Percentiles rank a stretch among this genome's conserved stretches.
Evolutionary conservation across 2,113 vertebrate genomes (phyloP).

Genomic region (Macquaria ambigua): DNA sequence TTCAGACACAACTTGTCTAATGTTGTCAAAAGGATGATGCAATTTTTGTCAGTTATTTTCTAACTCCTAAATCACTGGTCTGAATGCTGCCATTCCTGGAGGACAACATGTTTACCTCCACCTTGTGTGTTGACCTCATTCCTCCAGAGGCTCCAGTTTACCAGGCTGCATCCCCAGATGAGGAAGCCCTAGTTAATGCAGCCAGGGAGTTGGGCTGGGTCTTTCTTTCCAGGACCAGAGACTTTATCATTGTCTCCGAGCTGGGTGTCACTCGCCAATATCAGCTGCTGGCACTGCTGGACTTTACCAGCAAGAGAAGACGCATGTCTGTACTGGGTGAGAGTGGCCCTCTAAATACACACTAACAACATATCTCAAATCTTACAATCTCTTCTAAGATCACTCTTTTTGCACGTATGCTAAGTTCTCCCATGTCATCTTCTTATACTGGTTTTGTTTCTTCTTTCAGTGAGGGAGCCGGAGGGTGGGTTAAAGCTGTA

Average conservation of each 20-base stretch:
- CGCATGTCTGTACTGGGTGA: slow-evolving; percentile 96
- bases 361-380: not conserved
- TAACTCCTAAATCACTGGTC: not conserved
- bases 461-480: slow-evolving; percentile 88
- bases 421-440: not conserved
- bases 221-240: slow-evolving; percentile 90
- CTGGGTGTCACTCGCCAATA: slow-evolving; percentile 87
- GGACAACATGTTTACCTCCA: slow-evolving; percentile 17
- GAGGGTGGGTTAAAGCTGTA: slow-evolving; percentile 91
- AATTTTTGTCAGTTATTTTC: not conserved
- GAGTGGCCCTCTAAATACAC: slow-evolving; percentile 35
- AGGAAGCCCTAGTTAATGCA: slow-evolving; percentile 90
- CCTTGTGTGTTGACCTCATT: not conserved
- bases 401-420: not conserved
- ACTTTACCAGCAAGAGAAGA: slow-evolving; percentile 93
- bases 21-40: not conserved
- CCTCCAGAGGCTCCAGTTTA: slow-evolving; percentile 87
- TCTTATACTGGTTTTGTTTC: slow-evolving; percentile 20
- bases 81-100: not conserved
- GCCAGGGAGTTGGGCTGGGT: slow-evolving; percentile 91
- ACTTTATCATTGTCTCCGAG: slow-evolving; percentile 89
- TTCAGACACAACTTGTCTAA: not conserved
- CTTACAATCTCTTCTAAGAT: not conserved
- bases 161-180: slow-evolving; percentile 94
- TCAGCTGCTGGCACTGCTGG: slow-evolving; percentile 90